phyloP scores from a whole-genome alignment of 2,797 vertebrate species.

The Pangasius sanitwongsei region DNA sequence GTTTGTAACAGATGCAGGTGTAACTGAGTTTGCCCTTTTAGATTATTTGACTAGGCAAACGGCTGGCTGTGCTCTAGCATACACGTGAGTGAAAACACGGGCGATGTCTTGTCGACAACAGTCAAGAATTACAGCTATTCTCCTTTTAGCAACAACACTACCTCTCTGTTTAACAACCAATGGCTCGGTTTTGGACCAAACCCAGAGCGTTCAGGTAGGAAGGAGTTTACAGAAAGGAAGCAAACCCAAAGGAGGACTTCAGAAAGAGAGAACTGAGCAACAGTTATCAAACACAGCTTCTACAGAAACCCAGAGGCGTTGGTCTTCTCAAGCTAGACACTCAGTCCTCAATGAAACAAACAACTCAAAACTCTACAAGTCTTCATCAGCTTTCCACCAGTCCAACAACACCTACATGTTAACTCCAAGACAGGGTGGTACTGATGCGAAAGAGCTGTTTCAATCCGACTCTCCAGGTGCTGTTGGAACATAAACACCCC shows the following conservation, averaged over 20 bases:
- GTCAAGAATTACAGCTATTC: conserved; percentile 42
- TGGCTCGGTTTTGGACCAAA: conserved; percentile 48
- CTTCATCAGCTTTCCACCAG: background rate
- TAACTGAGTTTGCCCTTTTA: background rate
- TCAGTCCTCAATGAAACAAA: background rate
- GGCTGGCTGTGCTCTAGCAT: conserved; percentile 24
- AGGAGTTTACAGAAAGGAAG: background rate
- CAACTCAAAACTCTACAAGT: background rate
- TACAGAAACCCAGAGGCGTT: background rate
- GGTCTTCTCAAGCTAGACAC: background rate
- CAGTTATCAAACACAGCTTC: background rate
- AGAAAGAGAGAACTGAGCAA: background rate
- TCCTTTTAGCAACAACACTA: conserved; percentile 46
- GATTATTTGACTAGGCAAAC: background rate
- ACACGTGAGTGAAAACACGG: conserved; percentile 40
- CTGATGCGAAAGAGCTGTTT: conserved; percentile 37
- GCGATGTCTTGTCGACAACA: conserved; percentile 68
- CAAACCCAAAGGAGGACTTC: background rate
- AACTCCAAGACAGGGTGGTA: background rate
- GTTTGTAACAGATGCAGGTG: conserved; percentile 37
- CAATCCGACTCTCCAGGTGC: conserved; percentile 67
- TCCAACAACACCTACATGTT: background rate
- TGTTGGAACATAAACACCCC: background rate
- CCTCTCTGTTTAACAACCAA: conserved; percentile 31
- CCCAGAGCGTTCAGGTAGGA: background rate